phyloP scores from a whole-genome alignment of 30 jellyfish, hydroid and myxozoan genomes.

The Thelohanellus kitauei region DNA sequence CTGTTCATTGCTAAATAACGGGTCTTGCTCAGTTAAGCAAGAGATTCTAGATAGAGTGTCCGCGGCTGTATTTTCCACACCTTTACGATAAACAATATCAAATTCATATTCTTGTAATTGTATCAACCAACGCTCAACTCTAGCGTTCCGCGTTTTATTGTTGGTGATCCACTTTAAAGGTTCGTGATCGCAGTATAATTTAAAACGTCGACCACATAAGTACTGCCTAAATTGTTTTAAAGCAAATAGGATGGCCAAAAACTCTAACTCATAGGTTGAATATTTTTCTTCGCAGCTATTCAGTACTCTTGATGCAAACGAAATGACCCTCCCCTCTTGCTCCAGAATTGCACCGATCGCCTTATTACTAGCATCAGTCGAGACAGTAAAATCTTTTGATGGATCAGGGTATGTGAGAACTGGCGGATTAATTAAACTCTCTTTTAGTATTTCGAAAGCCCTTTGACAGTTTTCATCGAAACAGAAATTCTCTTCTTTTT shows the following conservation, averaged over 20 bases:
- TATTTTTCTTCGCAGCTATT: slow-evolving; percentile 1
- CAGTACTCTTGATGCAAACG: slow-evolving; percentile 14
- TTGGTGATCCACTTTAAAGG: background rate
- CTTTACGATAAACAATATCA: background rate
- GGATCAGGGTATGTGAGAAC: slow-evolving; percentile 16
- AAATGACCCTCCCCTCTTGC: slow-evolving; percentile 8
- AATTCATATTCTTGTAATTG: background rate
- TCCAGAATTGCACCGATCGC: slow-evolving; percentile 24
- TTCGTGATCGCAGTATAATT: background rate
- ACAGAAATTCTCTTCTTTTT: slow-evolving; percentile 1
- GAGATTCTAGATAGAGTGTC: background rate
- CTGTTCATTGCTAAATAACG: too few relatives aligned
- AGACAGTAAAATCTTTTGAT: slow-evolving; percentile 4
- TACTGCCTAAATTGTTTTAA: background rate
- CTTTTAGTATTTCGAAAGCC: slow-evolving; percentile 7
- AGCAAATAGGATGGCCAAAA: background rate
- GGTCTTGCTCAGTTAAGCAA: background rate
- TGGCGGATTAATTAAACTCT: slow-evolving; percentile 4
- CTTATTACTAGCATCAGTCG: slow-evolving; percentile 12
- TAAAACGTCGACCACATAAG: background rate
- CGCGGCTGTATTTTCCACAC: background rate
- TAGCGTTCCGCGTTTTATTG: background rate
- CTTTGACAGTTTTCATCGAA: slow-evolving; percentile 7
- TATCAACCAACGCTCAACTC: background rate
- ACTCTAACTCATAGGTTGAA: background rate